These are phyloP conservation scores for Drosophila picticornis DNA, from an alignment of 2,888 invertebrate species.

Conservation along the genomic window DNA sequence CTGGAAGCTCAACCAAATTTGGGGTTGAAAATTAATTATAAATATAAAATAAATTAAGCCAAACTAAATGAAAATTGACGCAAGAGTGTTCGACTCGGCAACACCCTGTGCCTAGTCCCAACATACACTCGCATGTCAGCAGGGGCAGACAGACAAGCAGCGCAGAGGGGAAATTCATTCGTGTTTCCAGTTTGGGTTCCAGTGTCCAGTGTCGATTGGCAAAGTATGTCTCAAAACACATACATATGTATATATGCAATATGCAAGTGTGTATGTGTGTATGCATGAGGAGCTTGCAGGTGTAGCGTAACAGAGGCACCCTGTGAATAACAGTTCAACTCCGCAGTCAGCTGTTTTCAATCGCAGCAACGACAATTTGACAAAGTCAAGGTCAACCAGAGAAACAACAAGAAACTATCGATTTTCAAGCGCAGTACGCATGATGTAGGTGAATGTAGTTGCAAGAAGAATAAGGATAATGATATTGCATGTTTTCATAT, in stretches of 20 bases:
- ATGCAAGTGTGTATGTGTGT: background rate
- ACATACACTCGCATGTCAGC: background rate
- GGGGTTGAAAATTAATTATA: background rate
- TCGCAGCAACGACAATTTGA: constrained; percentile 12
- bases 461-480: background rate
- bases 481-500: background rate
- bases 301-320: background rate
- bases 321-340: background rate
- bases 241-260: background rate
- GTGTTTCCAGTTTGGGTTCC: background rate
- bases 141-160: background rate
- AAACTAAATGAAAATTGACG: background rate
- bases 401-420: constrained; percentile 33
- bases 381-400: constrained; percentile 60
- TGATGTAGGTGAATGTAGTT: background rate
- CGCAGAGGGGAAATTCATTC: background rate
- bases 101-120: background rate
- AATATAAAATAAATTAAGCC: background rate
- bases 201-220: background rate
- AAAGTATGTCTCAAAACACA: background rate
- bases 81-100: background rate
- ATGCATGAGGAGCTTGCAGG: background rate
- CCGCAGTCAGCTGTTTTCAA: constrained; percentile 13
- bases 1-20: background rate
- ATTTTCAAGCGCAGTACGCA: constrained; percentile 28